Percentiles rank a stretch among this genome's conserved stretches.
These are phyloP conservation scores for Bibio marci DNA, from an alignment of 2,888 invertebrate species.

Conservation along the genomic window DNA sequence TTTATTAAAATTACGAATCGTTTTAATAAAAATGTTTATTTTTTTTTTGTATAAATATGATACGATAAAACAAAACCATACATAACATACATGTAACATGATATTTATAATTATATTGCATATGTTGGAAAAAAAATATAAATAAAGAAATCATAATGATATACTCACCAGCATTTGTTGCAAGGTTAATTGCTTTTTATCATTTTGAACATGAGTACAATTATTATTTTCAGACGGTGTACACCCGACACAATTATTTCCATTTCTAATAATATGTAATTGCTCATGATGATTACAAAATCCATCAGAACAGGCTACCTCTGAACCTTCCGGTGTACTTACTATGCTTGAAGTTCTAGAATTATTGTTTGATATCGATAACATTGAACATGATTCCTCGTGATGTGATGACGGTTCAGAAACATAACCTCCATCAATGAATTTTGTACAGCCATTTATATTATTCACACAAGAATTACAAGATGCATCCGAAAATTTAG, in stretches of 20 bases:
- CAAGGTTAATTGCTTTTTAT: constrained; percentile 33
- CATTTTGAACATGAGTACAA: too few relatives aligned
- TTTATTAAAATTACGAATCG: too few relatives aligned
- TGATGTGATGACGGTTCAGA: constrained; percentile 52
- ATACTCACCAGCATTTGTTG: constrained; percentile 61
- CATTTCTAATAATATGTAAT: too few relatives aligned
- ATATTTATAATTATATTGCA: background rate
- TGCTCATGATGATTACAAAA: constrained; percentile 58
- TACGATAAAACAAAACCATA: too few relatives aligned
- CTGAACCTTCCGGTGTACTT: constrained; percentile 79
- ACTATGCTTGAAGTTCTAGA: constrained; percentile 58
- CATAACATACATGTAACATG: too few relatives aligned
- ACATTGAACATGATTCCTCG: constrained; percentile 39
- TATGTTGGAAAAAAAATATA: background rate
- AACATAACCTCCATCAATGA: constrained; percentile 76
- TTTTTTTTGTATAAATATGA: too few relatives aligned
- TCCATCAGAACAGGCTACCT: constrained; percentile 75
- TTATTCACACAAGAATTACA: constrained; percentile 36
- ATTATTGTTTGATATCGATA: constrained; percentile 27
- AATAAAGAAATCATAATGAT: background rate
- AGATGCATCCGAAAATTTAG: constrained; percentile 17
- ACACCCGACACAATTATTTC: too few relatives aligned
- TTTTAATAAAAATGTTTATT: too few relatives aligned
- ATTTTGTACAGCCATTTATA: constrained; percentile 31
- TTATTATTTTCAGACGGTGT: too few relatives aligned